phyloP scores from a whole-genome alignment of 2,888 invertebrate species.

The Corythucha ciliata region DNA sequence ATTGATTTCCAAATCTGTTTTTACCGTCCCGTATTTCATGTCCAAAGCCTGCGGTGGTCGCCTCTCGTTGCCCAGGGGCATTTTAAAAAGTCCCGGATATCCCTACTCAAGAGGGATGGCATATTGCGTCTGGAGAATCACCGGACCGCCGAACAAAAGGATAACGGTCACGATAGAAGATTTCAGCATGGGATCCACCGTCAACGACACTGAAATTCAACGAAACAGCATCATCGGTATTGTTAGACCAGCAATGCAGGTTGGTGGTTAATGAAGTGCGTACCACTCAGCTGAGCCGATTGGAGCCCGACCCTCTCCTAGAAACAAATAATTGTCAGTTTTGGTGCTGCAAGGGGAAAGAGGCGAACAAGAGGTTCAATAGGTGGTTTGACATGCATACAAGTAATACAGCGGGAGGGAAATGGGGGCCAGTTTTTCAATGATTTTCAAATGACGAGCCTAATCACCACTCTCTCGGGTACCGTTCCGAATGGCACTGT shows the following conservation, averaged over 20 bases:
- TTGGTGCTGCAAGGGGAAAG: too few relatives aligned
- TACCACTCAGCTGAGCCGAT: too few relatives aligned
- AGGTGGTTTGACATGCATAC: too few relatives aligned
- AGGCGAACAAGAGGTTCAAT: too few relatives aligned
- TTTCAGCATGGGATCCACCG: conserved; percentile 48
- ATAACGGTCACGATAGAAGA: conserved; percentile 56
- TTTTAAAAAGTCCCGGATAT: conserved; percentile 62
- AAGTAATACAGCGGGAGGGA: too few relatives aligned
- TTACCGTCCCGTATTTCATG: too few relatives aligned
- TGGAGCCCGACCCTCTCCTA: too few relatives aligned
- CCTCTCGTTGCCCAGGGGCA: conserved; percentile 54
- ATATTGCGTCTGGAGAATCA: conserved; percentile 62
- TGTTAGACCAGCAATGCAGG: too few relatives aligned
- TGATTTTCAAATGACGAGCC: conserved; percentile 45
- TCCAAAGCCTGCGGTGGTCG: conserved; percentile 57
- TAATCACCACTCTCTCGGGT: conserved; percentile 40
- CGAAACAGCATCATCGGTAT: not conserved
- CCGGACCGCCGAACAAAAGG: conserved; percentile 52
- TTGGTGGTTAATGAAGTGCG: too few relatives aligned
- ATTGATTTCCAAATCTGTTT: not conserved
- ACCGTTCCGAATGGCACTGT: conserved; percentile 39
- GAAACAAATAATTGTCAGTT: too few relatives aligned
- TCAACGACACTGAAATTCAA: not conserved
- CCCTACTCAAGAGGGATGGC: conserved; percentile 46
- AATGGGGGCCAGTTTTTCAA: conserved; percentile 52